Percentiles rank a stretch among this genome's conserved stretches.
Conservation (phyloP, 2,888 invertebrate species). For the Cataglyphis rosenhaueri region DNA sequence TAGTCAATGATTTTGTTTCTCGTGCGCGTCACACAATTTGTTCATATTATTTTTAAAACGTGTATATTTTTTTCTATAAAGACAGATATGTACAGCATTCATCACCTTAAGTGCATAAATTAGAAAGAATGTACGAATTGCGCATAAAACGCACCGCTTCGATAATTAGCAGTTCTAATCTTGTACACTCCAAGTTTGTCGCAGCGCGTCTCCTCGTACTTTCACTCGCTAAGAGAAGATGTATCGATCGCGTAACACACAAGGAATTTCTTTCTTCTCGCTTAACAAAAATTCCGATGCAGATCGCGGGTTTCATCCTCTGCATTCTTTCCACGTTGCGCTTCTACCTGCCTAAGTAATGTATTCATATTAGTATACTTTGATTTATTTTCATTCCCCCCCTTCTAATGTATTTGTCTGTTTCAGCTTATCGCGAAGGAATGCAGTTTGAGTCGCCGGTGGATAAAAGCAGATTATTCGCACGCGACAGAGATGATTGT, state of each 20-base stretch:
- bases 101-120: not conserved
- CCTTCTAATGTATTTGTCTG: not conserved
- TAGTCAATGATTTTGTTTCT: not conserved
- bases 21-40: not conserved
- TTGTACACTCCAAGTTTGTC: not conserved
- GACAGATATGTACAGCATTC: not conserved
- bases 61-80: not conserved
- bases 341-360: not conserved
- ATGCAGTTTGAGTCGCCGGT: not conserved
- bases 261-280: conserved; percentile 64
- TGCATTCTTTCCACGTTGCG: not conserved
- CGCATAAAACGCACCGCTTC: not conserved
- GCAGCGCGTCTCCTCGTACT: not conserved
- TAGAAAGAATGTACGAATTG: not conserved
- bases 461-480: conserved; percentile 21
- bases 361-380: conserved; percentile 4
- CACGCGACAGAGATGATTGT: conserved; percentile 16
- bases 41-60: not conserved
- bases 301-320: conserved; percentile 36
- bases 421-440: conserved; percentile 11
- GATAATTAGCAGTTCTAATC: conserved; percentile 27
- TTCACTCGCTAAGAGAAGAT: not conserved
- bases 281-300: conserved; percentile 77
- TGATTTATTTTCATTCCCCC: not conserved
- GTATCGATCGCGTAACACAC: conserved; percentile 43